Evolutionary conservation across 37 sponge, comb jelly and placozoan genomes (phyloP).

Genomic region (Hexactinellida sp.): DNA sequence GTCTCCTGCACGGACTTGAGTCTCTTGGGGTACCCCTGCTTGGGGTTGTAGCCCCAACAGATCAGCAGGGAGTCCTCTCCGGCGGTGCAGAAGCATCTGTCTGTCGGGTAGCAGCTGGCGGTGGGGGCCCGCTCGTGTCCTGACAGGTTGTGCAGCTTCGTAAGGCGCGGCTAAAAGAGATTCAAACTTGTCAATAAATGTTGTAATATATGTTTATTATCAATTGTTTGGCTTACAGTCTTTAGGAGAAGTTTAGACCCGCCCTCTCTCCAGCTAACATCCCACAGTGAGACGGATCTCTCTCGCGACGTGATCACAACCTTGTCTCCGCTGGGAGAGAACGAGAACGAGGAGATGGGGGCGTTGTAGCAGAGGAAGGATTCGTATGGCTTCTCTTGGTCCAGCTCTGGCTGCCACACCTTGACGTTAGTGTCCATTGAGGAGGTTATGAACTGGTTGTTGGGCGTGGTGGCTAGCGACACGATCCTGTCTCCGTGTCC

Average conservation of each 20-base stretch:
- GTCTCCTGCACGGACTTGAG: neutral
- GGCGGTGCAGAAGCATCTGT: neutral
- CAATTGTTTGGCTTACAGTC: neutral
- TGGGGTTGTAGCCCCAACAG: slow-evolving; percentile 2
- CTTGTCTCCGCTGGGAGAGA: neutral
- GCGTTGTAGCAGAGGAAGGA: slow-evolving; percentile 38
- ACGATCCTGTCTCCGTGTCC: slow-evolving; percentile 76
- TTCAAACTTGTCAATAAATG: neutral
- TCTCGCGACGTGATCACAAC: neutral
- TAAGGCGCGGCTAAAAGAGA: neutral
- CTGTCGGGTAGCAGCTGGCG: neutral
- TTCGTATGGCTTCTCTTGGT: neutral
- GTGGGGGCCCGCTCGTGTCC: neutral
- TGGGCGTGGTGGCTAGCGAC: slow-evolving; percentile 33
- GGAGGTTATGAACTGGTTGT: slow-evolving; percentile 39
- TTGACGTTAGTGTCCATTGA: slow-evolving; percentile 59
- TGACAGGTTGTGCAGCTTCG: neutral
- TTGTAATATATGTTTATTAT: neutral
- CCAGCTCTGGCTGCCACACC: slow-evolving; percentile 47
- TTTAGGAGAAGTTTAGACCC: neutral
- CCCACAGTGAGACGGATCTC: neutral
- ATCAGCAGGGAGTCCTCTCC: slow-evolving; percentile 12
- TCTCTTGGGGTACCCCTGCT: neutral
- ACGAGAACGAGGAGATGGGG: slow-evolving; percentile 24
- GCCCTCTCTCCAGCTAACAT: neutral